Conservation (phyloP, 2,888 invertebrate genomes). For the Gandaritis pyraliata region DNA sequence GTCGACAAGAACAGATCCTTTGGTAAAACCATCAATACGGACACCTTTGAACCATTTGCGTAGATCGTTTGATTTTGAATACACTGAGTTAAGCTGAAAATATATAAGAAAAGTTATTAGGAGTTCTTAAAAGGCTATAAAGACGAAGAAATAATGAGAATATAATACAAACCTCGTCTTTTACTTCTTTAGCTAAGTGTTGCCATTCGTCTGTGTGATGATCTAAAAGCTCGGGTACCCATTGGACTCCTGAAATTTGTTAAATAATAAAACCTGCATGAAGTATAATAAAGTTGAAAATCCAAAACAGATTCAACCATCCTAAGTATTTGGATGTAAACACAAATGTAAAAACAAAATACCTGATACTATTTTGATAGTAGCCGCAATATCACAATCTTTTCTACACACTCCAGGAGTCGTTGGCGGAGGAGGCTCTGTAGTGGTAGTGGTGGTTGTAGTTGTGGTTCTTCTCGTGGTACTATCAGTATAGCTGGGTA, state of each 20-base stretch:
- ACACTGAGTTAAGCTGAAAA: constrained; percentile 92
- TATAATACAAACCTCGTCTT: constrained; percentile 86
- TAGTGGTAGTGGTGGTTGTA: constrained; percentile 87
- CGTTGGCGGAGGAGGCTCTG: constrained; percentile 89
- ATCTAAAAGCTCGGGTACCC: constrained; percentile 94
- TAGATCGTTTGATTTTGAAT: constrained; percentile 89
- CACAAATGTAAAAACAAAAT: background rate
- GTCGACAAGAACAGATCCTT: constrained; percentile 94
- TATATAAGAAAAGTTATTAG: background rate
- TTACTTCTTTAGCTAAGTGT: constrained; percentile 90
- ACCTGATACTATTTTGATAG: constrained; percentile 92
- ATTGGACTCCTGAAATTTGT: constrained; percentile 84
- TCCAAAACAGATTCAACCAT: too few species aligned
- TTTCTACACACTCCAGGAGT: constrained; percentile 91
- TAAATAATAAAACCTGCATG: background rate
- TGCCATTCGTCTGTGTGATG: constrained; percentile 95
- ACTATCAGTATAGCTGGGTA: constrained; percentile 73
- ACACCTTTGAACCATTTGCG: constrained; percentile 94
- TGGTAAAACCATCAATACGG: constrained; percentile 93
- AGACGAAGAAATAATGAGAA: constrained; percentile 35
- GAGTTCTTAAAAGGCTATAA: background rate
- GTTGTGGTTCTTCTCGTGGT: constrained; percentile 82
- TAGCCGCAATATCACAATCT: constrained; percentile 94
- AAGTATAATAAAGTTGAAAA: too few species aligned
- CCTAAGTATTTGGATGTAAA: background rate